Evolutionary conservation across 2,888 invertebrate species (phyloP), one percentile per base, ranked within the genome.

Genomic region (Dryobotodes eremita): DNA sequence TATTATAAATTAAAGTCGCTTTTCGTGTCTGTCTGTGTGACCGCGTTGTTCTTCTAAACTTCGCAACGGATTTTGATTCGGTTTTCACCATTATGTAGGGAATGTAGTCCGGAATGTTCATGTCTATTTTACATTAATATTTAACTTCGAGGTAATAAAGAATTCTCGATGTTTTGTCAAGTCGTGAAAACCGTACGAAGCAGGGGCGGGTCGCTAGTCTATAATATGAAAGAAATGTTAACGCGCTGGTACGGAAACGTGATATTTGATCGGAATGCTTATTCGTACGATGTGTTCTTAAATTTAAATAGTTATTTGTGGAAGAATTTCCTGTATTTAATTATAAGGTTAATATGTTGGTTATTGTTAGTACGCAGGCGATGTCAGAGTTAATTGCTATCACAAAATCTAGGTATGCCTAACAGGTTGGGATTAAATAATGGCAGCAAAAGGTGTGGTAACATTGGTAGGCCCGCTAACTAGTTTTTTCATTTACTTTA

Each of bases 211-310:
- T 70, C 2, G 7, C 59, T 70, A n/a, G 70, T 61, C 61, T 70
- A 36, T 61, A 42, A 62, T 82, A 78, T 78, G 57, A 77, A 81
- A 81, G 55, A 83, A 81, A 85, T 85, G 75, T 79, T 88, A 88
- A 87, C 87, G 77, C 79, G 87, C 82, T 85, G 79, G 50, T 80
- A 85, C 73, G 74, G 80, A 83, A 88, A 88, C 75, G 68, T 83
- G 87, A 86, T 86, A 88, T 86, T 86, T 78, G 79, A 88, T 82
- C 71, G 82, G 87, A 88, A 88, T 88, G 83, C 77, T 66, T 61
- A 81, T 83, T 66, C 70, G 15, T 80, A 80, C 72, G 75, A 75
- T 50, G 66, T 75, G 68, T 77, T 82, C 11, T 85, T 70, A 75
- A 78, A 87, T 81, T 82, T 79, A 76, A 87, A 87, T 83, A 76